Conservation (phyloP, 35 echinoderm and acorn worm genomes). For the Chiridota heheva region DNA sequence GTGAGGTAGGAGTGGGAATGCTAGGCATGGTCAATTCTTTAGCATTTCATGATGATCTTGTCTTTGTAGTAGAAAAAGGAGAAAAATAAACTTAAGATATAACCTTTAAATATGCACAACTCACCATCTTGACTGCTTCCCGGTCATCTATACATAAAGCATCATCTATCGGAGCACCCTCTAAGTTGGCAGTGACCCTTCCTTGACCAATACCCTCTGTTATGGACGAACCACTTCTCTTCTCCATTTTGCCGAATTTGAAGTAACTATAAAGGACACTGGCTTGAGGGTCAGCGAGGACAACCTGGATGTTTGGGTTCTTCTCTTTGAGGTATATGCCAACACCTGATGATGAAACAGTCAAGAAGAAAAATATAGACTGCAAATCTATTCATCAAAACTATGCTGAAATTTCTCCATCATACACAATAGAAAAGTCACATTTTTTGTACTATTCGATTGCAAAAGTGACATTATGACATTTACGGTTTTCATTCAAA, state of each 20-base stretch:
- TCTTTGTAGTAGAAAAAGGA: too few species aligned
- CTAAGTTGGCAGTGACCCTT: conserved; percentile 81
- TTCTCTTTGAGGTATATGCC: conserved; percentile 78
- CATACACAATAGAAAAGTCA: background rate
- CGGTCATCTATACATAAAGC: conserved; percentile 73
- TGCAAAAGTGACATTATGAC: too few species aligned
- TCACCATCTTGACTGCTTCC: conserved; percentile 86
- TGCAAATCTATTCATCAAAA: background rate
- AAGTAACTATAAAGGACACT: conserved; percentile 91
- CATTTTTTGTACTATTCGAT: too few species aligned
- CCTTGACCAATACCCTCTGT: conserved; percentile 98
- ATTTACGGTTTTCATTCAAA: too few species aligned
- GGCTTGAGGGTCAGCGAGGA: conserved; percentile 85
- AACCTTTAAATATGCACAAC: background rate
- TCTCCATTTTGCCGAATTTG: conserved; percentile 84
- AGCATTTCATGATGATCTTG: too few species aligned
- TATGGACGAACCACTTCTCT: conserved; percentile 71
- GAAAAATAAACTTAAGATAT: background rate
- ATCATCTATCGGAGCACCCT: conserved; percentile 84
- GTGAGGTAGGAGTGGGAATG: background rate
- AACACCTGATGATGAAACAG: conserved; percentile 57
- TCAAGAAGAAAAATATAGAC: background rate
- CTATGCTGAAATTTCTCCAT: background rate
- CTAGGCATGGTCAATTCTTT: too few species aligned
- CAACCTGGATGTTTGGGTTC: conserved; percentile 64